A percentile compares a stretch with the other conserved stretches of the same genome.
phyloP scores from a whole-genome alignment of 23 tunicate species.

The Oikopleura albicans region DNA sequence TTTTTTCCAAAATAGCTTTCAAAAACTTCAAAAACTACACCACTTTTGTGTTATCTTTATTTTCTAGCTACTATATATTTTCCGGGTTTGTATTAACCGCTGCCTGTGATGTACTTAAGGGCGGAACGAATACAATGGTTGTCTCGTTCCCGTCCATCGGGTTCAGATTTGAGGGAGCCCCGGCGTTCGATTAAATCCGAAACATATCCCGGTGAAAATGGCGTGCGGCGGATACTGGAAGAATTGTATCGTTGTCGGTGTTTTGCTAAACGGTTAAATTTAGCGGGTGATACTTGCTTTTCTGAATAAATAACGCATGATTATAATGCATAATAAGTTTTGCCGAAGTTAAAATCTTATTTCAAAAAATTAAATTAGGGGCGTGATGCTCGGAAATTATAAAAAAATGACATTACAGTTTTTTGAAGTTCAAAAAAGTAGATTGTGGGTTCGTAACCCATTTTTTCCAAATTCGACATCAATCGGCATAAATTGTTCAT shows the following conservation, averaged over 20 bases:
- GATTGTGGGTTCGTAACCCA: no score
- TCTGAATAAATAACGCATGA: no score
- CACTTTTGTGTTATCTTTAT: no score
- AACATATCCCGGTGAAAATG: slow-evolving; percentile 5
- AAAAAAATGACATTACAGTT: background rate
- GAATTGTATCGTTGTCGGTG: slow-evolving; percentile 5
- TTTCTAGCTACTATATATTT: no score
- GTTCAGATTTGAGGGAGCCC: background rate
- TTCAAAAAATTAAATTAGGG: background rate
- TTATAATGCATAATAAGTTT: background rate
- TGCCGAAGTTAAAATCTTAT: background rate
- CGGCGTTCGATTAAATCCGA: slow-evolving; percentile 7
- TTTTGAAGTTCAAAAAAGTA: no score
- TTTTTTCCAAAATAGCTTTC: no score
- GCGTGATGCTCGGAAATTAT: background rate
- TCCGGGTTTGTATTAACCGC: no score
- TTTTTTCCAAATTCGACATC: no score
- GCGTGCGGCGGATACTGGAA: background rate
- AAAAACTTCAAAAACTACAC: no score
- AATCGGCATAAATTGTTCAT: no score
- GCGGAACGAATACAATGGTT: background rate
- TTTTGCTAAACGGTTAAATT: background rate
- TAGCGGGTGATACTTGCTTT: no score
- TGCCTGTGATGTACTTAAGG: background rate
- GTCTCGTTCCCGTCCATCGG: background rate